Conservation (phyloP, 2,113 vertebrate genomes). For the Origma solitaria region DNA sequence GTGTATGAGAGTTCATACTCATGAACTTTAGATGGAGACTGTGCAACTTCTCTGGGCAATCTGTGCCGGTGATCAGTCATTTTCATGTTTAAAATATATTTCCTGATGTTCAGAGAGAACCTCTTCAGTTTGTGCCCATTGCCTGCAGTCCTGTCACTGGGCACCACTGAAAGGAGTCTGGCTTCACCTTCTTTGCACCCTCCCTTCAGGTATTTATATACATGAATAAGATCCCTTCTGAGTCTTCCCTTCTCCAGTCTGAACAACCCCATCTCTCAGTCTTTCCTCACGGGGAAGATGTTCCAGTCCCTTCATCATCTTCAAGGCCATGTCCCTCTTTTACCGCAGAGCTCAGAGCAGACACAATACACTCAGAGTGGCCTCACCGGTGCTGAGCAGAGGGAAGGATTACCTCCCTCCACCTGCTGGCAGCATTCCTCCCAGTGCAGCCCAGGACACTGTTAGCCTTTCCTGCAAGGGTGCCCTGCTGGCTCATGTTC, state of each 20-base stretch:
- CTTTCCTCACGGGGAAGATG: not conserved
- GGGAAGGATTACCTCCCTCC: not conserved
- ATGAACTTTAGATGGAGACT: not conserved
- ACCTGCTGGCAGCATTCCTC: not conserved
- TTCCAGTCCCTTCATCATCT: not conserved
- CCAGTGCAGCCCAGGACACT: not conserved
- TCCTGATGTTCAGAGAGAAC: not conserved
- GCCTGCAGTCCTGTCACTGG: not conserved
- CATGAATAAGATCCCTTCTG: not conserved
- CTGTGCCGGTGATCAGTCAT: not conserved
- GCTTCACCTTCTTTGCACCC: not conserved
- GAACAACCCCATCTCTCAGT: not conserved
- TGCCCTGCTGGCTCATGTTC: not conserved
- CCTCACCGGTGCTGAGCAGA: not conserved
- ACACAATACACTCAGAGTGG: not conserved
- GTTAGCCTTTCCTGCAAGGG: not conserved
- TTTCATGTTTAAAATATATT: not conserved
- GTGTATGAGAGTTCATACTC: not conserved
- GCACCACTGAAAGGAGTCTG: not conserved
- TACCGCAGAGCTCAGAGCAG: accelerated
- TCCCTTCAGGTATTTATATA: not conserved
- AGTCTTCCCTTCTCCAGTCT: not conserved
- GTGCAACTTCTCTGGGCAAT: not conserved
- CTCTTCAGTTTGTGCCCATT: not conserved
- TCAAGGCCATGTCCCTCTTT: not conserved